Evolutionary conservation across 37 sponge, comb jelly and placozoan genomes (phyloP), one percentile per base, ranked within the genome.

Genomic region (Dysidea cf. avara): DNA sequence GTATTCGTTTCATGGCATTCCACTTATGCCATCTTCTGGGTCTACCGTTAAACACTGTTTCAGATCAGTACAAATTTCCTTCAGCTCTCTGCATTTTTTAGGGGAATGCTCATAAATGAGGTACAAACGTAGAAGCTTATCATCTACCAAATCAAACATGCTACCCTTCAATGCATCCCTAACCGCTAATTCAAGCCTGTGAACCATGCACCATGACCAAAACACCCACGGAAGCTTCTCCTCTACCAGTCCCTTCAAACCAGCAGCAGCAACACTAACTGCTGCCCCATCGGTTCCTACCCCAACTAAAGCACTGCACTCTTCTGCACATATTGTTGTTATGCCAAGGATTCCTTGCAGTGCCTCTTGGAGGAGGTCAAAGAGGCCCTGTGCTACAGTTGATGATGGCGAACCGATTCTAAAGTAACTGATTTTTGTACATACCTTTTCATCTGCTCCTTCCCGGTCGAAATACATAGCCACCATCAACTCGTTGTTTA

Each of bases 211-310:
- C 71, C 80, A 79, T 14, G 53, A 60, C n/a, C n/a, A n/a, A n/a
- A n/a, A n/a, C n/a, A n/a, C n/a, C n/a, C n/a, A n/a, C n/a, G n/a
- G n/a, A n/a, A 85, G 32, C 21, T 56, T 14, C 50, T 32, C 43
- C 53, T 89, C 76, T 22, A 90, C 66, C 60, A 90, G 38, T 25
- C 86, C 86, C 63, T 85, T 85, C 28, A 85, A 69, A 12, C 84
- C 81, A 39, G 31, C 20, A 32, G 37, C 39, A 25, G 62, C 75
- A 21, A 78, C 78, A 32, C 78, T 81, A 7, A 67, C 81, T 30
- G 61, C 33, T 22, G 87, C 88, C 48, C 90, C 84, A 73, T 88
- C 80, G 26, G 84, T 83, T 17, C 57, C 84, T 52, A 79, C 40
- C 16, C 74, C 84, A 32, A 88, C 66, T 29, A 88, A 37, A n/a